Evolutionary conservation across 2,888 invertebrate genomes (phyloP).

Genomic region (Hypomecis atomaria): DNA sequence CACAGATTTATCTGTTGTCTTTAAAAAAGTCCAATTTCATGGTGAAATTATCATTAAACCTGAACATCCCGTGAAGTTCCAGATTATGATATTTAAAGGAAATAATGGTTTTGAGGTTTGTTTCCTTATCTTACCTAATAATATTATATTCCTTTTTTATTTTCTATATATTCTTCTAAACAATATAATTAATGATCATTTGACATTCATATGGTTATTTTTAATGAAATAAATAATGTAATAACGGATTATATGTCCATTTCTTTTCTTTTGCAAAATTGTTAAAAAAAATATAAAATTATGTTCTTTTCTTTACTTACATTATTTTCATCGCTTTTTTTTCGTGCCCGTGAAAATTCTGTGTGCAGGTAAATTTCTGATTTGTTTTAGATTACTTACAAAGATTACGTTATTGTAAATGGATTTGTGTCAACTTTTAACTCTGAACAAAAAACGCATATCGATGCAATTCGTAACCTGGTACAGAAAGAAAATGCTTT

Average conservation of each 20-base stretch:
- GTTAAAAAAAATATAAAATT: too few relatives aligned
- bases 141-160: too few relatives aligned
- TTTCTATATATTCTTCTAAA: too few relatives aligned
- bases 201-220: too few relatives aligned
- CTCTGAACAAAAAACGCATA: too few relatives aligned
- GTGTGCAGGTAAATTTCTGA: not conserved
- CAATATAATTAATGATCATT: too few relatives aligned
- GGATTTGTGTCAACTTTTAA: constrained; percentile 41
- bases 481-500: constrained; percentile 28
- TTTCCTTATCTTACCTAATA: not conserved
- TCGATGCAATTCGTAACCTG: constrained; percentile 1
- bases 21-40: constrained; percentile 43
- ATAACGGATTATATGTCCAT: too few relatives aligned
- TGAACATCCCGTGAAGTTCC: constrained; percentile 37
- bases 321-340: too few relatives aligned
- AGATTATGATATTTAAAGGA: constrained; percentile 48
- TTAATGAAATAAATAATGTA: too few relatives aligned
- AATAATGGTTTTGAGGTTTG: constrained; percentile 50
- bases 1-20: constrained; percentile 48
- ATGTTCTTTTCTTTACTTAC: too few relatives aligned
- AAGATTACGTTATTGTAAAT: constrained; percentile 41
- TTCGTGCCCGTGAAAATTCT: too few relatives aligned
- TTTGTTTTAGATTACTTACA: constrained; percentile 44
- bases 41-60: constrained; percentile 37
- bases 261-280: too few relatives aligned